Evolutionary conservation across 2,797 vertebrate species (phyloP).

Genomic region (Acipenser transmontanus): DNA sequence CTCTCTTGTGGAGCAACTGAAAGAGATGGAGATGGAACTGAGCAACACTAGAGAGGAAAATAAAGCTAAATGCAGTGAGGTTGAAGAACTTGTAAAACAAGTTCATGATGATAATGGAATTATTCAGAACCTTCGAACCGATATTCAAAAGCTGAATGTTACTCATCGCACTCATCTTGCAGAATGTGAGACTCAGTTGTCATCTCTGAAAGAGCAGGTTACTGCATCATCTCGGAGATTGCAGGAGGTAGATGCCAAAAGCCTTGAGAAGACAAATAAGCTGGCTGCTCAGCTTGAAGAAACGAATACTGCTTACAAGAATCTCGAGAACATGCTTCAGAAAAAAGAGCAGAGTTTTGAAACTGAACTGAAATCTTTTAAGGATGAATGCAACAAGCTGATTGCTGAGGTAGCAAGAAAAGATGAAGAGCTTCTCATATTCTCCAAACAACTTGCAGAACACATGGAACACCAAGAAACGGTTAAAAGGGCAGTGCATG

Average conservation of each 20-base stretch:
- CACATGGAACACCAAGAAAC: constrained; percentile 41
- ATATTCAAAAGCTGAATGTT: constrained; percentile 55
- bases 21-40: constrained; percentile 52
- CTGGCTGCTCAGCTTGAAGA: constrained; percentile 57
- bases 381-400: constrained; percentile 67
- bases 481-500: constrained; percentile 42
- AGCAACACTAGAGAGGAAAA: constrained; percentile 44
- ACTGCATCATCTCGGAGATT: constrained; percentile 45
- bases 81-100: constrained; percentile 59
- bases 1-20: constrained; percentile 57
- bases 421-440: constrained; percentile 45
- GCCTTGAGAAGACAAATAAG: constrained; percentile 35
- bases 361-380: constrained; percentile 65
- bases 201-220: constrained; percentile 68
- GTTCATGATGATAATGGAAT: constrained; percentile 49
- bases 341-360: constrained; percentile 57
- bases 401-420: constrained; percentile 57
- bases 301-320: constrained; percentile 41
- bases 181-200: constrained; percentile 63
- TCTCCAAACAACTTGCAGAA: constrained; percentile 56
- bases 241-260: constrained; percentile 48
- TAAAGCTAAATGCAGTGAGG: constrained; percentile 55
- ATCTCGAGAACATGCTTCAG: constrained; percentile 45
- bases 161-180: constrained; percentile 54
- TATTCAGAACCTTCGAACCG: constrained; percentile 59